These are phyloP conservation scores for Drosophila rufa DNA, from an alignment of 1,140 invertebrate genomes.

Conservation along the genomic window DNA sequence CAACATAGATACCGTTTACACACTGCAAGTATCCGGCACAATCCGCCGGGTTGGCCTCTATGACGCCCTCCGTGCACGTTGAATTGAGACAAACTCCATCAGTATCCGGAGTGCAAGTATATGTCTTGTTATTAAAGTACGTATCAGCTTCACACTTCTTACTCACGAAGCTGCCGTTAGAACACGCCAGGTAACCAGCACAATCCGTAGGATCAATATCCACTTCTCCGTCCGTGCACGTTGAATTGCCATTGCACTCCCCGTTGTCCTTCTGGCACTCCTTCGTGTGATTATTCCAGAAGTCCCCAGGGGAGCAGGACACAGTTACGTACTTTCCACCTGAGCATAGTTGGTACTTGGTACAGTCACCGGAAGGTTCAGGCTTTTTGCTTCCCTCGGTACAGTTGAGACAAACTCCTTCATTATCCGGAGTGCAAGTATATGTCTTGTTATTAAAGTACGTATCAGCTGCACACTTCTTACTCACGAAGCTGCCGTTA, in stretches of 20 bases:
- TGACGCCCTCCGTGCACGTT: slow-evolving; percentile 17
- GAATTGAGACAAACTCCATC: slow-evolving; percentile 26
- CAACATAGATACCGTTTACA: slow-evolving; percentile 28
- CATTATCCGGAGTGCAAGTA: slow-evolving; percentile 4
- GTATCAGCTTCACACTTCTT: not conserved
- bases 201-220: slow-evolving; percentile 20
- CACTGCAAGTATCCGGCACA: slow-evolving; percentile 61
- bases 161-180: slow-evolving; percentile 3
- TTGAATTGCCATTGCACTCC: slow-evolving; percentile 25
- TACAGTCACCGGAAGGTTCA: no score
- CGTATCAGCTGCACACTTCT: not conserved
- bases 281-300: no score
- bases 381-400: no score
- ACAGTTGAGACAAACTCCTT: slow-evolving; percentile 24
- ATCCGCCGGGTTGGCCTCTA: slow-evolving; percentile 13
- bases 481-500: slow-evolving; percentile 3
- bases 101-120: slow-evolving; percentile 3
- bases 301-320: no score
- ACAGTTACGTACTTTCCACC: no score
- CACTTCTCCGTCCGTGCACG: not conserved
- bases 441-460: not conserved
- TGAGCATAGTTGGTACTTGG: no score
- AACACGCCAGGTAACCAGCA: slow-evolving; percentile 19
- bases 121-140: not conserved
- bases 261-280: slow-evolving; percentile 44